These are phyloP conservation scores for Itoplectis maculator DNA, from an alignment of 2,888 invertebrate species.

Conservation along the genomic window DNA sequence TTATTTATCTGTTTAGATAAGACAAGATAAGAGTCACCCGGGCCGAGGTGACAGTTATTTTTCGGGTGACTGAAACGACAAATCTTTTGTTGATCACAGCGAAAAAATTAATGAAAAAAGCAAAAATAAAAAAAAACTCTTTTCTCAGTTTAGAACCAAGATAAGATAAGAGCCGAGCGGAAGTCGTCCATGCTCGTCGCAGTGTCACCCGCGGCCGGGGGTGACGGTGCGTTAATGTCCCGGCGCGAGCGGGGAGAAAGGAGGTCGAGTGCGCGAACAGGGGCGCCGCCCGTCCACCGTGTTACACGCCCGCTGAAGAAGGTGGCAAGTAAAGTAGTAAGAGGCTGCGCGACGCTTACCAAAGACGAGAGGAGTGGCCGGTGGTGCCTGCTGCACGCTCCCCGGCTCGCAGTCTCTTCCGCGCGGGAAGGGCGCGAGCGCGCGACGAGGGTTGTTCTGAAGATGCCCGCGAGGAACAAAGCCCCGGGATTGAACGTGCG, in stretches of 20 bases:
- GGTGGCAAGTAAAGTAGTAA: slow-evolving; percentile 29
- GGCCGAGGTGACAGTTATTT: slow-evolving; percentile 72
- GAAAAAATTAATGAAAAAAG: no score
- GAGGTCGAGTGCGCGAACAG: slow-evolving; percentile 12
- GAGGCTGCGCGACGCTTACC: slow-evolving; percentile 20
- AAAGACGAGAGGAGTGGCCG: neutral
- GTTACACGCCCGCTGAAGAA: slow-evolving; percentile 30
- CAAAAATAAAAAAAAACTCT: no score
- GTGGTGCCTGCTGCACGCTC: slow-evolving; percentile 13
- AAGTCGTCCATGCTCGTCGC: slow-evolving; percentile 24
- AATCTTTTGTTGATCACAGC: no score
- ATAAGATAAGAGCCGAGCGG: slow-evolving; percentile 70
- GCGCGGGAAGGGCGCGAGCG: slow-evolving; percentile 5
- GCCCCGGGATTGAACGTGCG: slow-evolving; percentile 22
- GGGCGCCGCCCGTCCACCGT: neutral
- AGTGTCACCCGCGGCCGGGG: neutral
- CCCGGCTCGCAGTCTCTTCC: no score
- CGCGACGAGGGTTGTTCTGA: slow-evolving; percentile 51
- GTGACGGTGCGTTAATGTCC: neutral
- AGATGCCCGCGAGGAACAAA: slow-evolving; percentile 56
- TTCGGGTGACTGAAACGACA: slow-evolving; percentile 65
- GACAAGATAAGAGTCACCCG: no score
- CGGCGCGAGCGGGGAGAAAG: no score
- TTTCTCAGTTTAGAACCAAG: no score
- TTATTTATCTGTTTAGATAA: no score